Evolutionary conservation across 92 coral and sea anemone genomes (phyloP), one percentile per base, ranked within the genome.

Genomic region (Porites cylindrica): DNA sequence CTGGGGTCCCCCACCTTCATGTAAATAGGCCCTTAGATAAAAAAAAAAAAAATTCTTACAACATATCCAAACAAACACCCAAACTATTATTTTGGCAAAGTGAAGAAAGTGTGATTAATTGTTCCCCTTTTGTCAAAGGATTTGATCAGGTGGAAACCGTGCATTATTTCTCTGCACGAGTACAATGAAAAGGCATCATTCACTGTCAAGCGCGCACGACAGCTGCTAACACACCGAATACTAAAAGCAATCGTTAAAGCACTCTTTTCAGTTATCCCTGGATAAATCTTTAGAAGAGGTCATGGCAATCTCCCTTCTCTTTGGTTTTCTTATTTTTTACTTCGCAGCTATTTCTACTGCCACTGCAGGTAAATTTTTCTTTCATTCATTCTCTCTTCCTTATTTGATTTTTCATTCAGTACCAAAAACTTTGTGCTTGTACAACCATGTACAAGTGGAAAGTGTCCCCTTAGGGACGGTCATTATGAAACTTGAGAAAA

Each of bases 121-220:
- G 76, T 23, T 16, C 29, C 16, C 62, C 61, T 14, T 1, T 21
- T 6, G 3, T 54, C 18, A 24, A 23, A 52, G 26, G 20, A 38
- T 70, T 82, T 82, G 70, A 26, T 61, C 86, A 70, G 86, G 86
- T 32, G 85, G 47, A 52, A 58, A 24, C 32, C 19, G 32, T 12
- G 52, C 32, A 70, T 70, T 70, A 56, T 69, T 68, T 7, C n/a
- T 23, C 10, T 61, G 23, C n/a, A 32, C 58, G 63, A 1, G 32
- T 26, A 17, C n/a, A 9, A 70, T 29, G 23, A 58, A 19, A 54
- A 2, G 20, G 1, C 1, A 4, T 17, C 38, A 0, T 18, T 24
- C 66, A 47, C 24, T 32, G 85, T n/a, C 77, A 56, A 10, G 54
- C 43, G 29, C 32, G 52, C 66, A 10, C 16, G 18, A 13, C 86